Base-by-base conservation (phyloP, 1,140 invertebrate genomes). In the Coenobita brevimanus region DNA sequence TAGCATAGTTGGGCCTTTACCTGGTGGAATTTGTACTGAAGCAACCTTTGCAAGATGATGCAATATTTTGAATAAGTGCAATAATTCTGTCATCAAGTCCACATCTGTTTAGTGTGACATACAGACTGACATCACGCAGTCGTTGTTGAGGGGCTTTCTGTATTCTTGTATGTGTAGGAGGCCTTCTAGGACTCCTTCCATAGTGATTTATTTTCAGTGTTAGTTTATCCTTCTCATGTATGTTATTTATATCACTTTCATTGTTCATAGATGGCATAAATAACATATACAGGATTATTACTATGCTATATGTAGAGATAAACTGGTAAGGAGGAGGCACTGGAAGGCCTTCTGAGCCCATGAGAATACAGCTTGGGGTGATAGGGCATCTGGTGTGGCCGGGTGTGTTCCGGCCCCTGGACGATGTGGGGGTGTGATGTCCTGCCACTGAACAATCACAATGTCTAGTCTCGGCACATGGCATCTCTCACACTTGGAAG, bases 391-490 rank as follows among this genome's bases (percentile, higher is more conserved):
- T 41, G 24, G 43, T 2, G 60, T 64, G 43, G 60, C 60, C 8
- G 24, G 33, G 50, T 30, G 30, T 43, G 24, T 30, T 64, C 13
- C 30, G 33, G 43, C 57, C 38, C 10, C 24, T 46, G 46, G 27
- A 21, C 36, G 27, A 46, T 60, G 30, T 50, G 30, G 50, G 13
- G 30, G 60, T 24, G 27, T 62, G 71, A 27, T 85, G 54, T 81
- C 60, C 78, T 60, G 38, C 60, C 60, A 38, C 60, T n/a, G 54
- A 81, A 81, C 54, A 81, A 81, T 81, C 60, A 81, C 38, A 64
- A 64, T 36, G 36, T 81, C 78, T 81, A 81, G 78, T 81, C 78
- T 57, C 64, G 78, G 78, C 21, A 64, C 57, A 81, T 64, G 33
- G 78, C 60, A 62, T 81, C 78, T 81, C 78, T 64, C 36, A 38